A percentile compares a stretch with the other conserved stretches of the same genome.
phyloP scores from a whole-genome alignment of 2,888 invertebrate species.

The Acronicta leporina region DNA sequence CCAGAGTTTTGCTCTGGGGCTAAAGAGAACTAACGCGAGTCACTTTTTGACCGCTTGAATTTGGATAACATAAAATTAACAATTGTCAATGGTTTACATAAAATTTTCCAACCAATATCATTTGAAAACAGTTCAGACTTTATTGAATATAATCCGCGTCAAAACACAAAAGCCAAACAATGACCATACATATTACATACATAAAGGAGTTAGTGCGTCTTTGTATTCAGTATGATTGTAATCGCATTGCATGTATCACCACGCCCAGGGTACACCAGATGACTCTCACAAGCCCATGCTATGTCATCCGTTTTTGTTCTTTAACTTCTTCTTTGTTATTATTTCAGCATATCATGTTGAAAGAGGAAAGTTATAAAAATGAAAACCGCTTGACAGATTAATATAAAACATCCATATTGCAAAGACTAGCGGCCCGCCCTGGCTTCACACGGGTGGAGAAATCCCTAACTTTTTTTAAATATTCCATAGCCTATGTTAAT shows the following conservation, averaged over 20 bases:
- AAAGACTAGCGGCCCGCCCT: no score
- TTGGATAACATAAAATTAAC: no score
- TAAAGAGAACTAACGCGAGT: no score
- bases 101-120: slow-evolving; percentile 10
- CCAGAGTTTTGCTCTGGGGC: no score
- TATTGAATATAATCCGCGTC: slow-evolving; percentile 33
- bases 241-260: slow-evolving; percentile 58
- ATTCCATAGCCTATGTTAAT: no score
- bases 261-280: slow-evolving; percentile 36
- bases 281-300: slow-evolving; percentile 14
- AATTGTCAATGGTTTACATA: no score
- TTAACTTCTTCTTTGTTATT: slow-evolving; percentile 25
- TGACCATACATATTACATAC: slow-evolving; percentile 38
- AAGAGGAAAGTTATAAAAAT: slow-evolving; percentile 2
- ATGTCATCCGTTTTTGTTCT: slow-evolving; percentile 25
- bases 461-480: no score
- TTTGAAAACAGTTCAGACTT: slow-evolving; percentile 21
- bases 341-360: slow-evolving; percentile 13
- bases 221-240: slow-evolving; percentile 71
- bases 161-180: slow-evolving; percentile 45
- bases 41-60: no score
- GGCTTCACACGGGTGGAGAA: no score
- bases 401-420: slow-evolving; percentile 2
- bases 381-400: slow-evolving; percentile 8
- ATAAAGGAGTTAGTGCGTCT: slow-evolving; percentile 42